Percentiles rank a stretch among this genome's conserved stretches.
Evolutionary conservation across 2,888 invertebrate genomes (phyloP).

Genomic region (Thymelicus lineola): DNA sequence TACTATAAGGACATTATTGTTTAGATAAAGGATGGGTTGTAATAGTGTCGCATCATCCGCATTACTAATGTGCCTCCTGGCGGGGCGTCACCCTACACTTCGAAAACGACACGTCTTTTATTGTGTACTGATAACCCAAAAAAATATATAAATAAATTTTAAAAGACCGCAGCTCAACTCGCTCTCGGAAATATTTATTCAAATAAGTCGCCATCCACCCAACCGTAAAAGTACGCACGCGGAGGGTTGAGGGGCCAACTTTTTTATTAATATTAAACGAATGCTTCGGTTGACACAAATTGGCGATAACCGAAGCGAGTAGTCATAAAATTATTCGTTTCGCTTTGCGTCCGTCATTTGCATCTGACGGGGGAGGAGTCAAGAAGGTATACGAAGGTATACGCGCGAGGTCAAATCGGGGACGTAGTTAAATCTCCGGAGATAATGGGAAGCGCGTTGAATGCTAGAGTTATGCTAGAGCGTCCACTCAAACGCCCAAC

Average conservation of each 20-base stretch:
- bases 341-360: conserved; percentile 52
- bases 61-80: conserved; percentile 74
- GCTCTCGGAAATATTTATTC: conserved; percentile 81
- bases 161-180: conserved; percentile 60
- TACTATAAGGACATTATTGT: conserved; percentile 81
- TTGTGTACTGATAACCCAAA: conserved; percentile 52
- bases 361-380: conserved; percentile 28
- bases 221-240: conserved; percentile 79
- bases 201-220: conserved; percentile 82
- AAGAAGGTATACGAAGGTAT: conserved; percentile 14
- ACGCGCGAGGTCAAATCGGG: conserved; percentile 30
- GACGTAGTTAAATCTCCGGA: conserved; percentile 55
- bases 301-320: conserved; percentile 80
- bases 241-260: conserved; percentile 78
- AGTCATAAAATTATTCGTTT: conserved; percentile 69
- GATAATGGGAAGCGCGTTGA: conserved; percentile 53
- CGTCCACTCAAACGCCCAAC: conserved; percentile 46
- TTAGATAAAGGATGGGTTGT: conserved; percentile 81
- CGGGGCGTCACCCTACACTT: conserved; percentile 66
- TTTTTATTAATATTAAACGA: conserved; percentile 84
- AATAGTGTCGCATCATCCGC: conserved; percentile 81
- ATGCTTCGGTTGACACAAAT: conserved; percentile 83
- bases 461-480: conserved; percentile 44
- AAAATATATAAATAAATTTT: conserved; percentile 72
- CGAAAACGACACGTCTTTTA: conserved; percentile 50